Base-by-base conservation (phyloP, 2,888 invertebrate genomes). In the Arrhopalites spinosus region DNA sequence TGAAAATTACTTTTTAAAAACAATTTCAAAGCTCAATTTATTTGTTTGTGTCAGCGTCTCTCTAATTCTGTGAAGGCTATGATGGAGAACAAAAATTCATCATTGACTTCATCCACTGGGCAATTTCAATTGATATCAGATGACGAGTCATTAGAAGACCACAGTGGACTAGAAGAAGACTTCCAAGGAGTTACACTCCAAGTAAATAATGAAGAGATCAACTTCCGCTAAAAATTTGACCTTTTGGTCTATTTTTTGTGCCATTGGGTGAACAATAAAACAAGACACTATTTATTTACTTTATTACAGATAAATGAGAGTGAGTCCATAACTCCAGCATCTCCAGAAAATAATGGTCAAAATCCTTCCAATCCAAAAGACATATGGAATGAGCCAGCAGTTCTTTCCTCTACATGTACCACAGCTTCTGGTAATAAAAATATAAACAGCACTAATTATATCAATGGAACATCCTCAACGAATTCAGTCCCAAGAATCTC, bases 141-240 rank as follows among this genome's bases (percentile, higher is more conserved):
- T 56, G 82, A 82, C 64, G 82, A 82, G 45, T 78, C 76, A 20
- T 76, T 82, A 36, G 82, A 82, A 11, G 81, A 81, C 45, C 75
- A 78, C 50, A 74, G 74, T 47, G 75, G 76, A 15, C 20, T 78
- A 15, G 82, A 80, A 13, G 83, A 83, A 68, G n/a, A n/a, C n/a
- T 84, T 84, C 75, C 79, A 80, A 36, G 82, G 83, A 17, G 84
- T 83, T 15, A 84, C 83, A 7, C 76, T 84, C 15, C 81, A 83
- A n/a, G n/a, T n/a, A n/a, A n/a, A n/a, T n/a, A 72, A 81, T 84
- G 63, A 81, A 83, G n/a, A n/a, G n/a, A n/a, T n/a, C n/a, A n/a
- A n/a, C n/a, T n/a, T n/a, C n/a, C n/a, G n/a, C n/a, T n/a, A n/a
- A n/a, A n/a, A n/a, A n/a, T n/a, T n/a, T n/a, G n/a, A n/a, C n/a